Evolutionary conservation across 2,113 vertebrate species (phyloP).

Genomic region (Smithornis capensis): DNA sequence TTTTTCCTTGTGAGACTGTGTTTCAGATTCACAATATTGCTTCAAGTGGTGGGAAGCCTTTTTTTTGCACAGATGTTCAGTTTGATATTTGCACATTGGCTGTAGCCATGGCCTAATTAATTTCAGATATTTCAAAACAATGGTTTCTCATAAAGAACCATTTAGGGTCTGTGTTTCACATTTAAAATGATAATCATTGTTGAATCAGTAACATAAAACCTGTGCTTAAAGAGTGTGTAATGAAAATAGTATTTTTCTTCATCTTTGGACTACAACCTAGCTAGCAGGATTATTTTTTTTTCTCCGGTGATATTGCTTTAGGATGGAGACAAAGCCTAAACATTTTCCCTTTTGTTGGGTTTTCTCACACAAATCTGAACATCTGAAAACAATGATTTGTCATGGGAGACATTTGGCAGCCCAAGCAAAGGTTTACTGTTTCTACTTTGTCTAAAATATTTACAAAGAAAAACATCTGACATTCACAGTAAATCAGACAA

Average conservation of each 20-base stretch:
- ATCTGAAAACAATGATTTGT: slow-evolving; percentile 64
- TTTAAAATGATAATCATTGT: slow-evolving; percentile 42
- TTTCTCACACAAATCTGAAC: slow-evolving; percentile 56
- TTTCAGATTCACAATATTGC: slow-evolving; percentile 3
- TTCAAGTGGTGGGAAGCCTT: slow-evolving; percentile 7
- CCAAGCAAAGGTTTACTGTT: slow-evolving; percentile 45
- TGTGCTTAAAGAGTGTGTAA: slow-evolving; percentile 32
- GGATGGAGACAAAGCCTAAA: slow-evolving; percentile 43
- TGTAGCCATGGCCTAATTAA: slow-evolving; percentile 40
- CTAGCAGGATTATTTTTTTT: neutral
- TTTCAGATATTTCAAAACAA: slow-evolving; percentile 63
- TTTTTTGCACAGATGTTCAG: slow-evolving; percentile 29
- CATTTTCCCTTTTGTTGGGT: slow-evolving; percentile 27
- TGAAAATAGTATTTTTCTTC: slow-evolving; percentile 27
- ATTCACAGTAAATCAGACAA: slow-evolving; percentile 18
- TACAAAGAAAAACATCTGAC: slow-evolving; percentile 34
- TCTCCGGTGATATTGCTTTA: neutral
- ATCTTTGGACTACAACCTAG: neutral
- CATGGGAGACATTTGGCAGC: slow-evolving; percentile 40
- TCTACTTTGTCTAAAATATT: slow-evolving; percentile 48
- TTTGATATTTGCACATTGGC: slow-evolving; percentile 39
- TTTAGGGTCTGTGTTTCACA: slow-evolving; percentile 35
- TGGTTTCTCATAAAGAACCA: slow-evolving; percentile 38
- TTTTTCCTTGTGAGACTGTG: slow-evolving; percentile 9
- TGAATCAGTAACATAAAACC: slow-evolving; percentile 53